Evolutionary conservation across 1,140 invertebrate species (phyloP).

Genomic region (Drosophila oshimai): DNA sequence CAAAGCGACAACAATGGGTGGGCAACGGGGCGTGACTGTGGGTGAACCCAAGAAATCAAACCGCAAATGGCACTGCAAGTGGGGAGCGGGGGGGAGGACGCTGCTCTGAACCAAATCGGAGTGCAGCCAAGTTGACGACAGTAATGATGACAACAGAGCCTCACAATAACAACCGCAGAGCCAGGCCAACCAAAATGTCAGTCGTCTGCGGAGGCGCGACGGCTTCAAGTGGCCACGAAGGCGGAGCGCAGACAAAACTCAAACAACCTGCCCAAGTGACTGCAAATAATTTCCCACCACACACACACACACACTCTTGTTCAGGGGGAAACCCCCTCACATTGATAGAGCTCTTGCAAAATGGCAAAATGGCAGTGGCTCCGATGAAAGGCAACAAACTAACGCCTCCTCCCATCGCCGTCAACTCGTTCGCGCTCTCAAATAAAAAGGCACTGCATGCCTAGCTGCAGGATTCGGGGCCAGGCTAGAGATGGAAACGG

Average conservation of each 20-base stretch:
- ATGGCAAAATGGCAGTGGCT: conserved; percentile 7
- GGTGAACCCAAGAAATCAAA: conserved; percentile 55
- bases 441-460: conserved; percentile 63
- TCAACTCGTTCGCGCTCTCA: conserved; percentile 43
- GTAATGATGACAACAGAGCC: conserved; percentile 50
- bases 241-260: conserved; percentile 17
- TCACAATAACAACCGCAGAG: conserved; percentile 51
- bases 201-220: conserved; percentile 3
- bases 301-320: not conserved
- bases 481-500: conserved; percentile 23
- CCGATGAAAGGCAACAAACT: conserved; percentile 41
- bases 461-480: not conserved
- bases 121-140: conserved; percentile 26
- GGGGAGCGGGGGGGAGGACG: conserved; percentile 14
- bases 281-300: conserved; percentile 57
- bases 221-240: conserved; percentile 47
- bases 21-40: conserved; percentile 18
- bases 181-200: conserved; percentile 53
- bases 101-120: not conserved
- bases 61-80: conserved; percentile 70
- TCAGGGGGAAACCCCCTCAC: not conserved
- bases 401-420: conserved; percentile 38
- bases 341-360: conserved; percentile 23
- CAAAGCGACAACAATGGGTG: conserved; percentile 23
- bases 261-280: conserved; percentile 55